phyloP scores from a whole-genome alignment of 2,113 vertebrate species.

The Acanthochromis polyacanthus region DNA sequence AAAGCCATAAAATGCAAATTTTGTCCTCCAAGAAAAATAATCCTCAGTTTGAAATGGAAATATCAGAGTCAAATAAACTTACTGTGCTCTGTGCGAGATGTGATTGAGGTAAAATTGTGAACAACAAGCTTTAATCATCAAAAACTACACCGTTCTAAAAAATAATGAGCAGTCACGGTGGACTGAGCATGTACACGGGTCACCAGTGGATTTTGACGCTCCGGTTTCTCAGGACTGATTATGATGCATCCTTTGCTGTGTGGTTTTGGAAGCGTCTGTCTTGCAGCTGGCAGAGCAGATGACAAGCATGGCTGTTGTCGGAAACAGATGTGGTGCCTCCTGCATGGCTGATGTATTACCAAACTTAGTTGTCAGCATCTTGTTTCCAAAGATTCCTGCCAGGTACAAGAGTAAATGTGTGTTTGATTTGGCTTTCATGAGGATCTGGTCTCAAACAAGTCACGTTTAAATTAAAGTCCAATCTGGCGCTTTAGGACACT shows the following conservation, averaged over 20 bases:
- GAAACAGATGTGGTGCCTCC: constrained; percentile 43
- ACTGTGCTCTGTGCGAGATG: neutral
- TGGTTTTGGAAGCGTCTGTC: constrained; percentile 17
- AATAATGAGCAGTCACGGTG: constrained; percentile 11
- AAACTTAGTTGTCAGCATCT: constrained; percentile 40
- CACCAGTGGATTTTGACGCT: constrained; percentile 39
- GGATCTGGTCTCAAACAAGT: neutral
- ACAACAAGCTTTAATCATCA: neutral
- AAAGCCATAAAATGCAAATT: too few relatives aligned
- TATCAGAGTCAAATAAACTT: neutral
- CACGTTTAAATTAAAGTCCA: neutral
- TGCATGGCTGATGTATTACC: constrained; percentile 22
- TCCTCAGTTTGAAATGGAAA: neutral
- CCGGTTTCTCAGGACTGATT: constrained; percentile 9
- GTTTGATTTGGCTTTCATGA: constrained; percentile 6
- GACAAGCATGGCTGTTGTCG: constrained; percentile 32
- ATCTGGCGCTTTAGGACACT: neutral
- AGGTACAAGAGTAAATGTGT: neutral
- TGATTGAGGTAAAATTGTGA: neutral
- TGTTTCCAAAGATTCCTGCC: constrained; percentile 2
- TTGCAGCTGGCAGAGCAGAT: constrained; percentile 54
- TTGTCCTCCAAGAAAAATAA: neutral
- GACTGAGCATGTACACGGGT: neutral
- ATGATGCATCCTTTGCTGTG: constrained; percentile 31
- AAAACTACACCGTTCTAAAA: neutral